A percentile compares a stretch with the other conserved stretches of the same genome.
phyloP scores from a whole-genome alignment of 1,140 invertebrate genomes.

The Leptinotarsa lineolata region DNA sequence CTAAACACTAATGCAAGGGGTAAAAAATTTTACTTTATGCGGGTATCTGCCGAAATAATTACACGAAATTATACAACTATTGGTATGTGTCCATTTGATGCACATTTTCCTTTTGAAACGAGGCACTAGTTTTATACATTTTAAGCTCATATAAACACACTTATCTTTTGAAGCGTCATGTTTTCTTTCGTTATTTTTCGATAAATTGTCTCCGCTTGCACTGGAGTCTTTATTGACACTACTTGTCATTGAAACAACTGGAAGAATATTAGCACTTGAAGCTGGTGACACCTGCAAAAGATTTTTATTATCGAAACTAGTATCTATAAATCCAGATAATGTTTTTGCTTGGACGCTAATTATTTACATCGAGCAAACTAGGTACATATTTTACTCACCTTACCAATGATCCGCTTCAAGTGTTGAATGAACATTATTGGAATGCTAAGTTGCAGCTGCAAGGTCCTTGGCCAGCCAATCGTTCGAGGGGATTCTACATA shows the following conservation, averaged over 20 bases:
- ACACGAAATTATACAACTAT: background rate
- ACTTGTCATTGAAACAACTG: background rate
- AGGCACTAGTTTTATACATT: conserved; percentile 49
- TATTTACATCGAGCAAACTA: background rate
- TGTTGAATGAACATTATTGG: background rate
- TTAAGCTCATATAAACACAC: conserved; percentile 52
- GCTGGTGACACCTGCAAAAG: background rate
- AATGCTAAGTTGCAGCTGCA: background rate
- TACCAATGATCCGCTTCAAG: background rate
- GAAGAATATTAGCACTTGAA: conserved; percentile 12
- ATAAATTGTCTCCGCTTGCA: background rate
- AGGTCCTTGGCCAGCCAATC: background rate
- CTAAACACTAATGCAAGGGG: conserved; percentile 12
- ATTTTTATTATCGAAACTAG: too few relatives aligned
- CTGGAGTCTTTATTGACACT: conserved; percentile 9
- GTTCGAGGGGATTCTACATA: background rate
- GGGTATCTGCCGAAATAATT: background rate
- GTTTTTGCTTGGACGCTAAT: too few relatives aligned
- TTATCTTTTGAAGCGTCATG: conserved; percentile 29
- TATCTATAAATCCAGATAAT: too few relatives aligned
- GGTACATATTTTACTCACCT: background rate
- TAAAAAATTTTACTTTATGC: conserved; percentile 19
- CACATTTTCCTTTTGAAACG: conserved; percentile 43
- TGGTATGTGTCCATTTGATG: conserved; percentile 16
- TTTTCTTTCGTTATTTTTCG: conserved; percentile 3